Evolutionary conservation across 2,113 vertebrate genomes (phyloP).

Genomic region (Pithys albifrons): DNA sequence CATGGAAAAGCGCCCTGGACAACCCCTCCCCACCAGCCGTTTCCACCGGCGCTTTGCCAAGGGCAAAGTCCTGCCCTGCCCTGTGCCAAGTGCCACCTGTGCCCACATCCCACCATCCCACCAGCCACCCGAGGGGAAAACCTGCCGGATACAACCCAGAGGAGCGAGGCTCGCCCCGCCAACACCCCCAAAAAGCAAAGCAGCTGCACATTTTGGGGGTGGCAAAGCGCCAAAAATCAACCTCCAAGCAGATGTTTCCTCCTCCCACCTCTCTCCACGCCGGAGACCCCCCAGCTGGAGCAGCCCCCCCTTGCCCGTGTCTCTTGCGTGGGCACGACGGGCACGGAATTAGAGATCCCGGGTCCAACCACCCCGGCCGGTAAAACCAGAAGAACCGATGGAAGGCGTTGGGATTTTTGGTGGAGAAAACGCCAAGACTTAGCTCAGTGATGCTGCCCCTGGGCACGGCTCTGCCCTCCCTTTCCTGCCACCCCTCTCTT

Average conservation of each 20-base stretch:
- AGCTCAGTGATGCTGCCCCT: background rate
- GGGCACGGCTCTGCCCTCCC: background rate
- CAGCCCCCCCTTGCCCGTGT: background rate
- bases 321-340: background rate
- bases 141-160: rapidly evolving
- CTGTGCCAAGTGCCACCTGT: background rate
- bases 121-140: background rate
- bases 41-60: background rate
- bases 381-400: background rate
- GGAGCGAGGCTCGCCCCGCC: background rate
- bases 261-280: background rate
- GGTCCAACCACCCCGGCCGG: background rate
- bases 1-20: background rate
- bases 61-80: conserved; percentile 26
- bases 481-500: background rate
- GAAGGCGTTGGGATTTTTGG: background rate
- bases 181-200: rapidly evolving
- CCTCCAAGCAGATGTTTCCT: background rate
- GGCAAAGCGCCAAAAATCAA: background rate
- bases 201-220: background rate
- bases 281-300: background rate
- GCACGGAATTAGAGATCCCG: background rate
- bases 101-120: rapidly evolving
- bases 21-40: background rate
- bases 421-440: background rate